Evolutionary conservation across 2,113 vertebrate genomes (phyloP).

Genomic region (Copsychus sechellarum): DNA sequence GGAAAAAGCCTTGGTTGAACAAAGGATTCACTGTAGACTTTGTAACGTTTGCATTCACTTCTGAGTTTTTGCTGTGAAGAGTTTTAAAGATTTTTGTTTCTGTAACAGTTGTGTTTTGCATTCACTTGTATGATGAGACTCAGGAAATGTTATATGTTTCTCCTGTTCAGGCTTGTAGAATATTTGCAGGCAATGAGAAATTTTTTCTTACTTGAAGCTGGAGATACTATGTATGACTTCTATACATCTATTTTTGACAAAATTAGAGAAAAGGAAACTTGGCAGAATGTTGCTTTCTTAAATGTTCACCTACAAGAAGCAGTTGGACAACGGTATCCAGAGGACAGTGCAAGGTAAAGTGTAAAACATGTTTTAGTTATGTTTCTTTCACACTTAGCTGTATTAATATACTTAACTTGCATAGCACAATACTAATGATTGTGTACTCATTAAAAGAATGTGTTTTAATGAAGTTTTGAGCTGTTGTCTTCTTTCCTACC

Average conservation of each 20-base stretch:
- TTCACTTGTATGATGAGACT: neutral
- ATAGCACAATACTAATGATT: neutral
- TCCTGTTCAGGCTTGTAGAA: slow-evolving; percentile 83
- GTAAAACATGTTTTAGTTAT: neutral
- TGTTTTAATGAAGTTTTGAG: neutral
- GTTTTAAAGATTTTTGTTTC: neutral
- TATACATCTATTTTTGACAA: slow-evolving; percentile 98
- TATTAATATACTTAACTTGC: neutral
- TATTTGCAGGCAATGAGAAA: slow-evolving; percentile 98
- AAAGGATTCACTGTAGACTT: neutral
- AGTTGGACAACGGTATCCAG: slow-evolving; percentile 90
- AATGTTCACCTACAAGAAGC: slow-evolving; percentile 95
- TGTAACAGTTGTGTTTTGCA: neutral
- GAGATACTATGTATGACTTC: slow-evolving; percentile 99
- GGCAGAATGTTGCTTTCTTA: slow-evolving; percentile 94
- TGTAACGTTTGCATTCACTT: neutral
- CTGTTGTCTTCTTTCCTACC: neutral
- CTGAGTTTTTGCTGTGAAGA: neutral
- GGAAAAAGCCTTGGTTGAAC: neutral
- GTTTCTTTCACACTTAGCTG: neutral
- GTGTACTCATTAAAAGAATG: neutral
- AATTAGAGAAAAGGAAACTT: slow-evolving; percentile 92
- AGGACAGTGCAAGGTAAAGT: slow-evolving; percentile 89
- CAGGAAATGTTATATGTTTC: neutral
- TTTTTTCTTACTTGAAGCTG: slow-evolving; percentile 97